Percentiles rank a stretch among this genome's conserved stretches.
Conservation (phyloP, 1,140 invertebrate species). For the Nebria ingens region DNA sequence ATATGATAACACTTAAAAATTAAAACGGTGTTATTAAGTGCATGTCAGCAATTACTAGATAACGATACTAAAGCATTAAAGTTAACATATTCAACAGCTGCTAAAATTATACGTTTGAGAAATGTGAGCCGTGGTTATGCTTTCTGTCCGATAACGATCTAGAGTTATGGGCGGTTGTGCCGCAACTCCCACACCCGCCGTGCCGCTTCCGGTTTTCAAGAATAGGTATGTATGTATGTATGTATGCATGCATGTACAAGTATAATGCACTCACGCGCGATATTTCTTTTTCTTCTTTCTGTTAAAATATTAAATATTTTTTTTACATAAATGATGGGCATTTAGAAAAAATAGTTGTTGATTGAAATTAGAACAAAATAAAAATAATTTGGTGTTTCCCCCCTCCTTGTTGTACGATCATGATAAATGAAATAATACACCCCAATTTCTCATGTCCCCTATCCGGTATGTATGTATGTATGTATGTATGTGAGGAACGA, state of each 20-base stretch:
- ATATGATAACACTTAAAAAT: constrained; percentile 11
- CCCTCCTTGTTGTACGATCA: too few relatives aligned
- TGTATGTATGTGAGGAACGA: too few relatives aligned
- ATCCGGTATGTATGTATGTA: background rate
- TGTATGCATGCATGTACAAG: too few relatives aligned
- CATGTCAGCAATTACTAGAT: constrained; percentile 14
- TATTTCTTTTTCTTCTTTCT: too few relatives aligned
- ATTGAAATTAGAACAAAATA: too few relatives aligned
- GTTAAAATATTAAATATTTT: too few relatives aligned
- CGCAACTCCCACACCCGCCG: background rate
- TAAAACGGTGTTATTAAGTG: constrained; percentile 14
- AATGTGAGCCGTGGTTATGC: constrained; percentile 8
- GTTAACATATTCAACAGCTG: constrained; percentile 16
- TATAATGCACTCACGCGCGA: too few relatives aligned
- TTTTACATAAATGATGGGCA: too few relatives aligned
- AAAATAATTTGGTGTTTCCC: too few relatives aligned
- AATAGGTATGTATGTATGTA: background rate
- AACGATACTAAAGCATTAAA: constrained; percentile 2
- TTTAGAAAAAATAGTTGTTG: too few relatives aligned
- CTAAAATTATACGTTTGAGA: constrained; percentile 8
- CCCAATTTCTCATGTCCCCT: too few relatives aligned
- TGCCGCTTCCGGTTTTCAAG: background rate
- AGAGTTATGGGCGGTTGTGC: constrained; percentile 3
- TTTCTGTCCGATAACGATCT: constrained; percentile 4
- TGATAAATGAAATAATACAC: too few relatives aligned